These are phyloP conservation scores for Lepidotrigona ventralis DNA, from an alignment of 1,140 invertebrate genomes.

Conservation along the genomic window DNA sequence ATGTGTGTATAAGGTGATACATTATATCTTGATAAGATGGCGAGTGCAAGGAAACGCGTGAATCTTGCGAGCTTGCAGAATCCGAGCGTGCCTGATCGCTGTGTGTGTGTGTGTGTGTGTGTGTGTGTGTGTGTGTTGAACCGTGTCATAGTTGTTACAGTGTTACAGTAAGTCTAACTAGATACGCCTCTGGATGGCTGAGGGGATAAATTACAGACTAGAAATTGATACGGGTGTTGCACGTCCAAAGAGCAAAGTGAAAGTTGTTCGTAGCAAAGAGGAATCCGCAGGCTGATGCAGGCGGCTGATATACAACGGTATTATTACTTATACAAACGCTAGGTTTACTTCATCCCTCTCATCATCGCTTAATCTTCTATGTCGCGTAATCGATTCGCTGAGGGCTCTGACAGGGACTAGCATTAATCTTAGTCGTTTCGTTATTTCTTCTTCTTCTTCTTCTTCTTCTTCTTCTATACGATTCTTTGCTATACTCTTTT, in stretches of 20 bases:
- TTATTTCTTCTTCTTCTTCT: conserved; percentile 21
- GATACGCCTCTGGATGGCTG: conserved; percentile 2
- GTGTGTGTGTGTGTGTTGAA: background rate
- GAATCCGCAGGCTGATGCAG: conserved; percentile 54
- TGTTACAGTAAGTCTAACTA: background rate
- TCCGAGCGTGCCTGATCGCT: background rate
- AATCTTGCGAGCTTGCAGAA: background rate
- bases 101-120: too few relatives aligned
- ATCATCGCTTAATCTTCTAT: conserved; percentile 8
- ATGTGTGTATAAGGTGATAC: background rate
- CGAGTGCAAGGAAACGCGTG: background rate
- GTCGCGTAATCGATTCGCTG: background rate
- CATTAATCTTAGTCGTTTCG: conserved; percentile 4
- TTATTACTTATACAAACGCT: conserved; percentile 64
- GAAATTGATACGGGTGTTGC: background rate
- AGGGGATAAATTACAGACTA: background rate
- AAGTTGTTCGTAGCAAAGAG: conserved; percentile 56
- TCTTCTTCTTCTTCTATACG: background rate
- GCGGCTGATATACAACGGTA: conserved; percentile 61
- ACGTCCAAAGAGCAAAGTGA: conserved; percentile 36
- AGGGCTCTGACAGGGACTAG: background rate
- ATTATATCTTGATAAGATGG: background rate
- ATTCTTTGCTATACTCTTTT: background rate
- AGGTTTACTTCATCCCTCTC: conserved; percentile 34
- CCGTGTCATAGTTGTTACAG: background rate